Evolutionary conservation across 2,888 invertebrate species (phyloP).

Genomic region (Apodemia duryi): DNA sequence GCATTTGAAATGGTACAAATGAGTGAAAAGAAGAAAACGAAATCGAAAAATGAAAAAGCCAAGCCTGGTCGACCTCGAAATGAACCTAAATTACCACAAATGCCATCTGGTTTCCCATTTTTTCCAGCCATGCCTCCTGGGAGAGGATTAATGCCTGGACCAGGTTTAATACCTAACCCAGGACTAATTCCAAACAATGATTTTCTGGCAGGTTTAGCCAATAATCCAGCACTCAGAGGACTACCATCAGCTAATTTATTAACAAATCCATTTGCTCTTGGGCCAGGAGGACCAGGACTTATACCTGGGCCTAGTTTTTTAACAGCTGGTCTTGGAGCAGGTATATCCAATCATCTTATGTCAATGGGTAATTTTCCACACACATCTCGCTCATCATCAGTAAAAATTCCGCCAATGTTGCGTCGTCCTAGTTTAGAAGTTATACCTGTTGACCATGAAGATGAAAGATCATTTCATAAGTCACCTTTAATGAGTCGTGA

Average conservation of each 20-base stretch:
- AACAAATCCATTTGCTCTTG: slow-evolving; percentile 74
- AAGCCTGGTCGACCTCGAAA: slow-evolving; percentile 65
- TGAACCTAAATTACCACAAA: slow-evolving; percentile 59
- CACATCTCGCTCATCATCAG: slow-evolving; percentile 78
- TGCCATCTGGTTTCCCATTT: slow-evolving; percentile 68
- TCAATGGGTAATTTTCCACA: slow-evolving; percentile 76
- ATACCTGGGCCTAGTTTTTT: slow-evolving; percentile 78
- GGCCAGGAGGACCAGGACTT: slow-evolving; percentile 79
- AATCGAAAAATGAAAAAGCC: slow-evolving; percentile 51
- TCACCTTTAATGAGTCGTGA: slow-evolving; percentile 52
- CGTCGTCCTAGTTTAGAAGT: slow-evolving; percentile 80
- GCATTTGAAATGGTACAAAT: slow-evolving; percentile 60
- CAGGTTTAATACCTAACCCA: slow-evolving; percentile 66
- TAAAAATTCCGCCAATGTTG: slow-evolving; percentile 79
- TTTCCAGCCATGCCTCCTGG: slow-evolving; percentile 69
- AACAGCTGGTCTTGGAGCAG: slow-evolving; percentile 50
- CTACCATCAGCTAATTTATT: slow-evolving; percentile 60
- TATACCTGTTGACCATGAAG: slow-evolving; percentile 73
- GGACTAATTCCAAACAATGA: slow-evolving; percentile 71
- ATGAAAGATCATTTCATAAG: slow-evolving; percentile 60
- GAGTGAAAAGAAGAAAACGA: slow-evolving; percentile 59
- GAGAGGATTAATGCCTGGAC: slow-evolving; percentile 78
- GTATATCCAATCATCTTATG: slow-evolving; percentile 74
- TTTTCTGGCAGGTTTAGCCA: slow-evolving; percentile 61
- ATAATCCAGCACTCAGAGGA: slow-evolving; percentile 69